Base-by-base conservation (phyloP, 2,797 vertebrate genomes). In the Macroramphosus scolopax region DNA sequence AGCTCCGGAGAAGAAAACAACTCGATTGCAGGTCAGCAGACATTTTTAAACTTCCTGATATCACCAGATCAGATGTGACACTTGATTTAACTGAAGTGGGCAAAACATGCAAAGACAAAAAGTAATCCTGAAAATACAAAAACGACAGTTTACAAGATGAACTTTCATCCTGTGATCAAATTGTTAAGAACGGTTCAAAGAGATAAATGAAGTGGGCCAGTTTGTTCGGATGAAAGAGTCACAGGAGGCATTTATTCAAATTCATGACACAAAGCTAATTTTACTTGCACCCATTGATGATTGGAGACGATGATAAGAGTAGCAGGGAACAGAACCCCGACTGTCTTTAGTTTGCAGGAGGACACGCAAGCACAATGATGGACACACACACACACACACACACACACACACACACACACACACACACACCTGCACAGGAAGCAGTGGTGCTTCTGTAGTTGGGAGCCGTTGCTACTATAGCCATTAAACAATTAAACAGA, bases 401-500 rank as follows among this genome's bases (percentile, higher is more conserved):
- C 55, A 52, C 13, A 38, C 16, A 16, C 14, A 54, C 51, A 22
- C 20, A 22, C 20, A 22, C 20, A 22, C 8, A 30, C 6, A 46
- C 55, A 52, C 13, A 38, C 16, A 14, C 13, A 51, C 48, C n/a
- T 33, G 8, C 5, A 13, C 17, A 29, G 31, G 45, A 42, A 20
- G 18, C 41, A 48, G 48, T 2, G 9, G 25, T 6, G 17, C 48
- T 39, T 51, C 20, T 22, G 6, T 22, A 9, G 36, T 31, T 22
- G 24, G 14, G 15, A 61, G 47, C 32, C 16, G 39, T 11, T 37
- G 36, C 54, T 51, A 55, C 66, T 58, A 68, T 2, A 64, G 29
- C 61, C 35, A 75, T 71, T 62, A 70, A 36, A 63, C 68, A 61
- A 76, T 73, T 72, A 78, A 60, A 59, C 42, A 33, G 33, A 75